Evolutionary conservation across 2,888 invertebrate species (phyloP).

Genomic region (Metopia argyrocephala): DNA sequence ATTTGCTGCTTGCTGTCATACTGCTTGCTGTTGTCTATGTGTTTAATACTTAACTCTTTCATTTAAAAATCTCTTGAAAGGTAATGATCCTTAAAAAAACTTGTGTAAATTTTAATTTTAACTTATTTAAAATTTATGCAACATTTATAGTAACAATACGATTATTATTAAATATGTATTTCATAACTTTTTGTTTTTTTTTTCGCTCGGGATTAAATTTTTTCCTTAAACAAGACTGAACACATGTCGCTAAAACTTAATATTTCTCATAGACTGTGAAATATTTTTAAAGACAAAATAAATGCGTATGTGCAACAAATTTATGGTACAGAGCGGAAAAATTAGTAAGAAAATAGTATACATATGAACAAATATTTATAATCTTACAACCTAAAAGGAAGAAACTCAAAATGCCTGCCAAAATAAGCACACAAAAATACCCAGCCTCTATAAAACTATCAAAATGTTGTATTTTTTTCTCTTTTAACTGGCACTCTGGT

Average conservation of each 20-base stretch:
- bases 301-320: constrained; percentile 35
- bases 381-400: constrained; percentile 20
- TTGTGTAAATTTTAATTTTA: constrained; percentile 26
- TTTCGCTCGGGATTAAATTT: constrained; percentile 37
- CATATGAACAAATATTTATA: constrained; percentile 1
- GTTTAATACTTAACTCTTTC: not conserved
- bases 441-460: constrained; percentile 29
- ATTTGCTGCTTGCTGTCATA: too few species aligned
- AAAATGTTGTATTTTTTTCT: constrained; percentile 1
- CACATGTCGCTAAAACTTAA: constrained; percentile 73
- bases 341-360: too few species aligned
- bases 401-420: constrained; percentile 56
- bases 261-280: constrained; percentile 75
- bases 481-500: constrained; percentile 39
- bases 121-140: constrained; percentile 54
- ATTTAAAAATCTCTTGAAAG: not conserved
- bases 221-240: constrained; percentile 45
- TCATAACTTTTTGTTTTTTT: not conserved
- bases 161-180: constrained; percentile 3
- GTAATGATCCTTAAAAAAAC: constrained; percentile 10
- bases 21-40: too few species aligned
- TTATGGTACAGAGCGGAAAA: constrained; percentile 26
- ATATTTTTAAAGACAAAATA: constrained; percentile 68
- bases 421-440: constrained; percentile 27
- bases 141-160: constrained; percentile 55